Evolutionary conservation across 2,797 vertebrate genomes (phyloP).

Genomic region (Chromobotia macracanthus): DNA sequence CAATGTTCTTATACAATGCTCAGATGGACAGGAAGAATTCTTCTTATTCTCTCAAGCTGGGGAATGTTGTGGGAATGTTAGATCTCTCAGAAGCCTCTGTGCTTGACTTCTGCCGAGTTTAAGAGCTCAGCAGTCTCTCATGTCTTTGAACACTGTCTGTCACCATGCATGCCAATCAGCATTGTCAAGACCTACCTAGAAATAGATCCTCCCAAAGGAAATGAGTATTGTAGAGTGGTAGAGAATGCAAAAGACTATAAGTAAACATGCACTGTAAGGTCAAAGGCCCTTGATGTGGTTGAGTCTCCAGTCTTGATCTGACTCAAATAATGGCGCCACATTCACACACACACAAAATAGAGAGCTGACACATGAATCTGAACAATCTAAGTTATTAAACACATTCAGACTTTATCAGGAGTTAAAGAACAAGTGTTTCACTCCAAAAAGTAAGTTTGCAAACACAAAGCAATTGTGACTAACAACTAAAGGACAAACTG

Average conservation of each 20-base stretch:
- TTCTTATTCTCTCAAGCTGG: neutral
- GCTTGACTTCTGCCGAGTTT: neutral
- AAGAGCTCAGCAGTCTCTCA: neutral
- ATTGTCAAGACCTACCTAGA: constrained; percentile 57
- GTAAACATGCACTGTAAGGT: constrained; percentile 40
- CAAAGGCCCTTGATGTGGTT: constrained; percentile 41
- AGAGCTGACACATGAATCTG: constrained; percentile 4
- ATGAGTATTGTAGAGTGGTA: constrained; percentile 47
- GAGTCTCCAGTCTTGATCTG: constrained; percentile 7
- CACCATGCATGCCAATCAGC: constrained; percentile 50
- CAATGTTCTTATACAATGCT: neutral
- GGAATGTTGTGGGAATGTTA: neutral
- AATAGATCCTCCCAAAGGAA: constrained; percentile 56
- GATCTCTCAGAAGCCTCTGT: too few relatives aligned
- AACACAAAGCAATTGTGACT: neutral
- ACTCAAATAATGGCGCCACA: neutral
- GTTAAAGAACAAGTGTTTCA: too few relatives aligned
- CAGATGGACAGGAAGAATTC: neutral
- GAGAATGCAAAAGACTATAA: constrained; percentile 46
- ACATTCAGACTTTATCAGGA: neutral
- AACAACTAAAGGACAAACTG: constrained; percentile 9
- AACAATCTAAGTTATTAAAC: constrained; percentile 16
- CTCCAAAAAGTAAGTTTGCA: neutral
- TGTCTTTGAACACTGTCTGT: constrained; percentile 45
- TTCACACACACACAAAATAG: constrained; percentile 4